Evolutionary conservation across 1,140 invertebrate species (phyloP).

Genomic region (Pectinophora gossypiella): DNA sequence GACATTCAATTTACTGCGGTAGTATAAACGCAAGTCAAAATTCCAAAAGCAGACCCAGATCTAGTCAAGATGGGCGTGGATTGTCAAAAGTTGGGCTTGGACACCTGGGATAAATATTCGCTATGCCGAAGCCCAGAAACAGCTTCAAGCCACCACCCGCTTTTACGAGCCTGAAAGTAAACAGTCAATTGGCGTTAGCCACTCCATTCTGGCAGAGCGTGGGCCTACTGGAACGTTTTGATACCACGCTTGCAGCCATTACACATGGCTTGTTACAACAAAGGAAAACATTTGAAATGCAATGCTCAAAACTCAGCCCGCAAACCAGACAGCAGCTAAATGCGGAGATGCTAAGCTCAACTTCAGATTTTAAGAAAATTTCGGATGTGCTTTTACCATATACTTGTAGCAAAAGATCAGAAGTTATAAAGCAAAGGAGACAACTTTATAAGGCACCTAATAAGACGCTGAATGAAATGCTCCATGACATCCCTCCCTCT

Average conservation of each 20-base stretch:
- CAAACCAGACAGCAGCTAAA: neutral
- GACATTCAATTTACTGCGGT: conserved; percentile 10
- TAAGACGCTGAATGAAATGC: neutral
- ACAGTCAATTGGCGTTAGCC: conserved; percentile 2
- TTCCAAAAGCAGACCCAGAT: neutral
- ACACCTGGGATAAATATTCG: conserved; percentile 27
- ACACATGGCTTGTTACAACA: conserved; percentile 7
- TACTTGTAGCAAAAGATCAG: conserved; percentile 1
- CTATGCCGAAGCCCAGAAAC: no score
- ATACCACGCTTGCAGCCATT: conserved; percentile 2
- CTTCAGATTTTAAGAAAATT: neutral
- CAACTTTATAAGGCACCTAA: neutral
- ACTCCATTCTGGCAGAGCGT: conserved; percentile 2
- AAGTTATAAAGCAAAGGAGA: neutral
- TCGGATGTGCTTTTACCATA: conserved; percentile 7
- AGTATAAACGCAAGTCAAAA: neutral
- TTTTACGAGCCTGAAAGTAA: conserved; percentile 17
- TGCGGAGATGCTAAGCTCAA: neutral
- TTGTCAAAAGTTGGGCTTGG: conserved; percentile 20
- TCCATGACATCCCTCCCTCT: conserved; percentile 6
- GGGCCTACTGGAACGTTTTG: conserved; percentile 1
- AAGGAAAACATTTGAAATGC: neutral
- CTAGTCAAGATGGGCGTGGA: neutral
- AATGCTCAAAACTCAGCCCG: neutral
- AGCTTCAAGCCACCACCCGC: conserved; percentile 27